Base-by-base conservation (phyloP, 2,797 vertebrate species). In the Naso thynnoides region DNA sequence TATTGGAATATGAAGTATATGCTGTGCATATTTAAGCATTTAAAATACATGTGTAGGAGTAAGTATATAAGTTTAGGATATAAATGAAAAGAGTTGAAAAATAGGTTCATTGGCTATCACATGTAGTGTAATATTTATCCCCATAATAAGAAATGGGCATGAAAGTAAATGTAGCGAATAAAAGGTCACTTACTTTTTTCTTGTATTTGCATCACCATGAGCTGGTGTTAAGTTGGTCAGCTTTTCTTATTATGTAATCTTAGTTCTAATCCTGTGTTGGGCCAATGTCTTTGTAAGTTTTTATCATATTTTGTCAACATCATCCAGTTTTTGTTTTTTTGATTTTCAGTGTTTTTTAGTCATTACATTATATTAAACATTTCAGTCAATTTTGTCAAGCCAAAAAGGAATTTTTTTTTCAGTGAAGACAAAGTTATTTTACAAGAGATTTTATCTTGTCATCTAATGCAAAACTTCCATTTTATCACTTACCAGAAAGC, bases 401-500 rank as follows among this genome's bases (percentile, higher is more conserved):
- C 6, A 36, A 36, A 10, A 36, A n/a, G n/a, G n/a, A n/a, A n/a
- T n/a, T n/a, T n/a, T n/a, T n/a, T n/a, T n/a, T n/a, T n/a, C n/a
- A n/a, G n/a, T n/a, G n/a, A n/a, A n/a, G n/a, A n/a, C n/a, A n/a
- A n/a, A n/a, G n/a, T n/a, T n/a, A n/a, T n/a, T n/a, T n/a, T n/a
- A n/a, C n/a, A n/a, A n/a, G n/a, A n/a, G n/a, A n/a, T n/a, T n/a
- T n/a, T n/a, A n/a, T n/a, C n/a, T n/a, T n/a, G n/a, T n/a, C n/a
- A n/a, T n/a, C n/a, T n/a, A n/a, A n/a, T n/a, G n/a, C n/a, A n/a
- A n/a, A n/a, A n/a, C 39, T 14, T 41, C 39, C 16, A n/a, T 61
- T 29, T 24, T 48, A 3, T 56, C 48, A 36, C 68, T 79, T 23
- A 10, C 2, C 52, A 91, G 89, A 93, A 93, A 87, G 27, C 86